A percentile compares a stretch with the other conserved stretches of the same genome.
phyloP scores from a whole-genome alignment of 64 coral and sea anemone genomes.

The Porites lutea region DNA sequence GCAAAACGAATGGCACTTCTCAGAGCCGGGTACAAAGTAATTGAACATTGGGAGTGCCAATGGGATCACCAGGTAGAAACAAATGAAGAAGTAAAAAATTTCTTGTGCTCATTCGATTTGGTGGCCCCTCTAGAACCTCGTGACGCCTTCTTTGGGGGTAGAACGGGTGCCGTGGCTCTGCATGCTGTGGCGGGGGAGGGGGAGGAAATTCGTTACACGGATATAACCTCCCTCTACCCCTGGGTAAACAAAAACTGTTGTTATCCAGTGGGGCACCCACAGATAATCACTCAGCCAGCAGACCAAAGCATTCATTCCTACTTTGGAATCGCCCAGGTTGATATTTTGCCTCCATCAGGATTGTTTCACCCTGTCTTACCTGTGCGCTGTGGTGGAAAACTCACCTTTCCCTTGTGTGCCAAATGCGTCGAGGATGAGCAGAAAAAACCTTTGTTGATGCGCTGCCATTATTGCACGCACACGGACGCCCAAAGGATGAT shows the following conservation, averaged over 20 bases:
- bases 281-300: neutral
- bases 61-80: neutral
- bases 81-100: neutral
- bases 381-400: neutral
- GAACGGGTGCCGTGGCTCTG: neutral
- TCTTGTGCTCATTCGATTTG: neutral
- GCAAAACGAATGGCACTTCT: too few species aligned
- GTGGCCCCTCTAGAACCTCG: neutral
- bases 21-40: neutral
- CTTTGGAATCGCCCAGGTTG: slow-evolving; percentile 4
- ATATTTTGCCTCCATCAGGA: too few species aligned
- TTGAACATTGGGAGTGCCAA: slow-evolving; percentile 32
- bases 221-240: neutral
- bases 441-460: neutral
- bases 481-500: neutral
- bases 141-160: neutral
- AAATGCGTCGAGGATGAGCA: neutral
- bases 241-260: slow-evolving; percentile 10
- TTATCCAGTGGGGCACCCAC: neutral
- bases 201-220: slow-evolving; percentile 20
- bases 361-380: neutral
- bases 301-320: neutral
- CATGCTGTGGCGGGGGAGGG: neutral
- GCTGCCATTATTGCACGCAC: neutral
- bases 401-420: slow-evolving; percentile 13